These are phyloP conservation scores for Habrosyne pyritoides DNA, from an alignment of 2,888 invertebrate genomes.

Conservation along the genomic window DNA sequence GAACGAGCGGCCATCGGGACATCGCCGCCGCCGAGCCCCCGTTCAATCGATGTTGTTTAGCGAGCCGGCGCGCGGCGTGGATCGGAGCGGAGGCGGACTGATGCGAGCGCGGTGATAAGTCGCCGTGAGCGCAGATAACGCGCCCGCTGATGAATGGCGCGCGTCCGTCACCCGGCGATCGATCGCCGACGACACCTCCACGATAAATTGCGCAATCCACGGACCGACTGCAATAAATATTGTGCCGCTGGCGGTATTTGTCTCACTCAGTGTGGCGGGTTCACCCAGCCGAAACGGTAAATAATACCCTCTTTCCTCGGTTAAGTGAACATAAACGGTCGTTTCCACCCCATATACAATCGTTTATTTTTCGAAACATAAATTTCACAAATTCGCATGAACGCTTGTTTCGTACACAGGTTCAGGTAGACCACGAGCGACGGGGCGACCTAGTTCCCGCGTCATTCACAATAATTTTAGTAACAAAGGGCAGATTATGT, in stretches of 20 bases:
- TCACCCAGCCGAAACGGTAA: slow-evolving; percentile 82
- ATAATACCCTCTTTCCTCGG: slow-evolving; percentile 84
- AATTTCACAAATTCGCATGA: slow-evolving; percentile 77
- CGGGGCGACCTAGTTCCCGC: slow-evolving; percentile 28
- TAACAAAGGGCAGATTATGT: slow-evolving; percentile 20
- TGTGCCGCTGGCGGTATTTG: slow-evolving; percentile 76
- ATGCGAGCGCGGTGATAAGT: slow-evolving; percentile 65
- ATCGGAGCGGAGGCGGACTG: slow-evolving; percentile 29
- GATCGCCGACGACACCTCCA: slow-evolving; percentile 80
- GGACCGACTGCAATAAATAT: slow-evolving; percentile 82
- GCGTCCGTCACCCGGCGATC: slow-evolving; percentile 77
- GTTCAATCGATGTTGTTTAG: slow-evolving; percentile 60
- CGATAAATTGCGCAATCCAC: slow-evolving; percentile 83
- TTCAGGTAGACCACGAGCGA: slow-evolving; percentile 47
- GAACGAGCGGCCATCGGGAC: slow-evolving; percentile 58
- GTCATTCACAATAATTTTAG: slow-evolving; percentile 11
- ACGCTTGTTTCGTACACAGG: slow-evolving; percentile 58
- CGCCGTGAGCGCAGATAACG: slow-evolving; percentile 80
- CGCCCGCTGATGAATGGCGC: slow-evolving; percentile 75
- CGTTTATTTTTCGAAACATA: slow-evolving; percentile 83
- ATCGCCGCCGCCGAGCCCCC: slow-evolving; percentile 35
- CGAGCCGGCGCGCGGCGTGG: slow-evolving; percentile 33
- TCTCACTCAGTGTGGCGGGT: slow-evolving; percentile 82
- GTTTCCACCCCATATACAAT: slow-evolving; percentile 84
- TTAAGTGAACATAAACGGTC: slow-evolving; percentile 84